Evolutionary conservation across 2,797 vertebrate genomes (phyloP), one percentile per base, ranked within the genome.

Genomic region (Sebastes oblongus): DNA sequence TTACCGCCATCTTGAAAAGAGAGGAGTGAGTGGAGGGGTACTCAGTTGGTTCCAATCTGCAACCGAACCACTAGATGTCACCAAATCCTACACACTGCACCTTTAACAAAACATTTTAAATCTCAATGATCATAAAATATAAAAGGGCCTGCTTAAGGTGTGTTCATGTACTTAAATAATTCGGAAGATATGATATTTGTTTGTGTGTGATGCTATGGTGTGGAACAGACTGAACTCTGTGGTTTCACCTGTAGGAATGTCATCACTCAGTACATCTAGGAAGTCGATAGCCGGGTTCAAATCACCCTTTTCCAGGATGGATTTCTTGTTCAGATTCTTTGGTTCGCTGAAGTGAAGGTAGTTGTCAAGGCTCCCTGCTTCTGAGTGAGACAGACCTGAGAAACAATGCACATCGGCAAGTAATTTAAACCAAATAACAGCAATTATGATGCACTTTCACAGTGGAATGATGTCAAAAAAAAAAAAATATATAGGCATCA

Each of bases 221-320:
- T 34, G 7, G 12, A 8, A 8, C 18, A 39, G 18, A 29, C 13
- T n/a, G 39, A 76, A 54, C 18, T 60, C 13, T 73, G 24, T 30
- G 13, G 16, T 32, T 70, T 88, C 66, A 98, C 98, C 98, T 97
- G 94, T 96, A 69, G 97, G 97, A 64, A 96, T 89, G 85, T 99
- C 98, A 13, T 98, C 95, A 79, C 96, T 97, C 87, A 99, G 85
- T 56, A 94, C 95, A 76, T 99, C 96, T 88, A 99, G 89, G 87
- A 99, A 99, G 89, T 99, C 98, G 5, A 95, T 94, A 4, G 96
- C 95, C 50, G 97, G 97, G 72, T 97, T 97, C 79, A 97, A 75
- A 36, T 97, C 91, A 16, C 96, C 96, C 91, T 96, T 96, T 92
- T 97, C 95, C 78, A 97, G 90, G 69, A 97, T 86, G 2, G 96